Evolutionary conservation across 2,888 invertebrate genomes (phyloP), one percentile per base, ranked within the genome.

Genomic region (Unio pictorum): DNA sequence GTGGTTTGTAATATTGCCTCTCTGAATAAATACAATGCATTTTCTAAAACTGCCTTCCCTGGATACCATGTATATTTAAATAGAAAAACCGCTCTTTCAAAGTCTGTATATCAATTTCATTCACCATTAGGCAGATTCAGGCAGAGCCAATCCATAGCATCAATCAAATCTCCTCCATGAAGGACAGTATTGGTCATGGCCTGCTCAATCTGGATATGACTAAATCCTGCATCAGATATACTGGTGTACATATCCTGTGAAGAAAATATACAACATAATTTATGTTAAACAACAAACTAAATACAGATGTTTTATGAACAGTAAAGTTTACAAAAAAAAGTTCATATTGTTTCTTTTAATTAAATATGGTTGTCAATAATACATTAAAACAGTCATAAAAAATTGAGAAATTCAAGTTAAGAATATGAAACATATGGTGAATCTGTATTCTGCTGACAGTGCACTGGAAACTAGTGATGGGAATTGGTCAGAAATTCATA

Each of bases 61-160:
- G 45, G 45, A 11, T 45, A 15, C 15, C 45, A 45, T 15, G 45
- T 45, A 45, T 45, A 45, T 45, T 45, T 15, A 45, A 45, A 45
- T 45, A 15, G 45, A 45, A 45, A 11, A 15, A 15, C 45, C 11
- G 0, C 45, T 45, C 45, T 45, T 45, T 8, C 45, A 45, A 45
- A 45, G 11, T 45, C 45, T 45, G 45, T 45, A 45, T 45, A 15
- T 45, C 45, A 45, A 45, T 45, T 45, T 45, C 3, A 45, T 70
- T 71, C 68, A 88, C 88, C 89, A 82, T 89, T 87, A 18, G 81
- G 74, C 45, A 85, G 78, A 73, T 88, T 85, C 18, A 89, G 83
- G 76, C 89, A 89, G 17, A 89, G 81, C 89, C 89, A 89, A 74
- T 89, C 89, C 17, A 89, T 79, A 17, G 86, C 85, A 73, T 86